A percentile compares a stretch with the other conserved stretches of the same genome.
phyloP scores from a whole-genome alignment of 2,113 vertebrate genomes.

The Lethenteron reissneri region DNA sequence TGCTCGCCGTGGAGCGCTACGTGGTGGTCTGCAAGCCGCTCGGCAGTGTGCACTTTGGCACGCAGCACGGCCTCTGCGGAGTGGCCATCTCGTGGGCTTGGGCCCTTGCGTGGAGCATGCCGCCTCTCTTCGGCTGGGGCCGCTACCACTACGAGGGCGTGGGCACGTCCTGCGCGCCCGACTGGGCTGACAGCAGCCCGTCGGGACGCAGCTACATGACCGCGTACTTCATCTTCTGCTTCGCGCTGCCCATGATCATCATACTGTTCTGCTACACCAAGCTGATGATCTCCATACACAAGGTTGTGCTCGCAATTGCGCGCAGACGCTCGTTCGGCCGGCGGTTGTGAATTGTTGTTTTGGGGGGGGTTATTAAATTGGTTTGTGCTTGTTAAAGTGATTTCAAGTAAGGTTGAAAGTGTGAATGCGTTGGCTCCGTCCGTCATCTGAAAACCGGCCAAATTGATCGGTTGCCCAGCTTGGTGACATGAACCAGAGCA shows the following conservation, averaged over 20 bases:
- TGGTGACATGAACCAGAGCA: too few species aligned
- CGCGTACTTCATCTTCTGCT: neutral
- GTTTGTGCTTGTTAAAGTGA: too few species aligned
- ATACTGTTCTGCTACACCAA: neutral
- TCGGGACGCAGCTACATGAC: neutral
- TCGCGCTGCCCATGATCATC: neutral
- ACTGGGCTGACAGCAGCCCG: neutral
- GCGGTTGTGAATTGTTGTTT: too few species aligned
- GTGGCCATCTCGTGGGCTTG: neutral
- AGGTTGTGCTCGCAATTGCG: neutral
- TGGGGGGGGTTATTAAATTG: too few species aligned
- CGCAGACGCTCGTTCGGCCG: neutral
- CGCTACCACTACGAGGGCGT: neutral
- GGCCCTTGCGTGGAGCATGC: neutral
- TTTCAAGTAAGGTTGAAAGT: too few species aligned
- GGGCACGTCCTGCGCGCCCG: neutral
- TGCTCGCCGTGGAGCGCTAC: slow-evolving; percentile 3
- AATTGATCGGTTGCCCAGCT: too few species aligned
- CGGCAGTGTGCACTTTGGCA: neutral
- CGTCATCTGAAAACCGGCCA: too few species aligned
- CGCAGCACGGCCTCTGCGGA: neutral
- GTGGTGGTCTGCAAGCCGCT: slow-evolving; percentile 4
- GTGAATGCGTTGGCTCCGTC: too few species aligned
- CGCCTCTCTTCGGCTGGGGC: slow-evolving; percentile 1
- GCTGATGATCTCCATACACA: neutral